A percentile compares a stretch with the other conserved stretches of the same genome.
phyloP scores from a whole-genome alignment of 2,888 invertebrate genomes.

The Ophion costatus region DNA sequence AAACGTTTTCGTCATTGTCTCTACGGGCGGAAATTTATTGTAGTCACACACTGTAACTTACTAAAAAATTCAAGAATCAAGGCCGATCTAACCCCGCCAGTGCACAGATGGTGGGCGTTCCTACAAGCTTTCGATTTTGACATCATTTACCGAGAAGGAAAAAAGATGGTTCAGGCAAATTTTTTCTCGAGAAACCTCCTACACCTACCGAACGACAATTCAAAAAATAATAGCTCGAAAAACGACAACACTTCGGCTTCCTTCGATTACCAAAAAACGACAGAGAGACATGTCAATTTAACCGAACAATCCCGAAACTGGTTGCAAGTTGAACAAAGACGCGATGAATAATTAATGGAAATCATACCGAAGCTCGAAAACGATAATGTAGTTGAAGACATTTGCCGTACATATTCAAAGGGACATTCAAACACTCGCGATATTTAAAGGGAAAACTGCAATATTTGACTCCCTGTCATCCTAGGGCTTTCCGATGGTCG shows the following conservation, averaged over 20 bases:
- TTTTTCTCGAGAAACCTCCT: slow-evolving; percentile 40
- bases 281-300: slow-evolving; percentile 5
- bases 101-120: slow-evolving; percentile 52
- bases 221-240: no score
- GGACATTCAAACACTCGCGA: no score
- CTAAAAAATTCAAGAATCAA: slow-evolving; percentile 41
- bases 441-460: no score
- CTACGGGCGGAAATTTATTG: slow-evolving; percentile 29
- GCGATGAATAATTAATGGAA: no score
- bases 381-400: slow-evolving; percentile 1
- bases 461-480: no score
- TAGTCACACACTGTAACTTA: slow-evolving; percentile 35
- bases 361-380: slow-evolving; percentile 1
- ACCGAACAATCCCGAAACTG: slow-evolving; percentile 23
- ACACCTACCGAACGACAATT: neutral
- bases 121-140: slow-evolving; percentile 41
- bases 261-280: neutral
- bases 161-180: slow-evolving; percentile 33
- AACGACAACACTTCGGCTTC: no score
- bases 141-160: slow-evolving; percentile 41
- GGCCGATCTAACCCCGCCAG: slow-evolving; percentile 33
- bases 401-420: slow-evolving; percentile 23
- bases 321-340: slow-evolving; percentile 32
- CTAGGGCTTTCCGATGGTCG: slow-evolving; percentile 47
- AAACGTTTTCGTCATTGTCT: slow-evolving; percentile 39